These are phyloP conservation scores for Argynnis bischoffii DNA, from an alignment of 2,888 invertebrate genomes.

Conservation along the genomic window DNA sequence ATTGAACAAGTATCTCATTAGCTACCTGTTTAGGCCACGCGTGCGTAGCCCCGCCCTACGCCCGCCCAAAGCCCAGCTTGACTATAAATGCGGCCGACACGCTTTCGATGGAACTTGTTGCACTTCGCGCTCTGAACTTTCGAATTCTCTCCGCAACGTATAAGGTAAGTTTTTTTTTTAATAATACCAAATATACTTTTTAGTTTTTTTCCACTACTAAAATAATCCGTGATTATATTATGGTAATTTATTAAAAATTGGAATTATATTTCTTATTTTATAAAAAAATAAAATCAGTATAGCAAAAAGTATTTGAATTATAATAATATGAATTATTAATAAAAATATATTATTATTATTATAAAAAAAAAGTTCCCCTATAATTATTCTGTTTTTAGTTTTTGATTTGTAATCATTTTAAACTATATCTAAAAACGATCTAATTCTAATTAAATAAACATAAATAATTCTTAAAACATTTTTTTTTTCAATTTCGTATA, in stretches of 20 bases:
- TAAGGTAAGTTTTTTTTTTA: constrained; percentile 35
- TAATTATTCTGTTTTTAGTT: no score
- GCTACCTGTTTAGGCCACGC: constrained; percentile 48
- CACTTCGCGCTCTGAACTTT: constrained; percentile 57
- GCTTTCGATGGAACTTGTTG: constrained; percentile 56
- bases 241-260: no score
- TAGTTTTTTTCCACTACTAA: background rate
- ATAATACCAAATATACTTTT: constrained; percentile 6
- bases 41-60: constrained; percentile 71
- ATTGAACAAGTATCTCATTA: background rate
- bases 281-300: no score
- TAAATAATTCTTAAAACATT: no score
- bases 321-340: no score
- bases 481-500: background rate
- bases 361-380: no score
- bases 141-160: constrained; percentile 32
- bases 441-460: no score
- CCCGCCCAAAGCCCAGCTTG: constrained; percentile 57
- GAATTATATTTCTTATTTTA: no score
- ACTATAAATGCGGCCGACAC: constrained; percentile 64
- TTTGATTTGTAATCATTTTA: no score
- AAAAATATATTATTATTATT: no score
- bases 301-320: no score
- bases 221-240: background rate
- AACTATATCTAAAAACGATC: no score